Evolutionary conservation across 2,113 vertebrate species (phyloP).

Genomic region (Sapajus apella): DNA sequence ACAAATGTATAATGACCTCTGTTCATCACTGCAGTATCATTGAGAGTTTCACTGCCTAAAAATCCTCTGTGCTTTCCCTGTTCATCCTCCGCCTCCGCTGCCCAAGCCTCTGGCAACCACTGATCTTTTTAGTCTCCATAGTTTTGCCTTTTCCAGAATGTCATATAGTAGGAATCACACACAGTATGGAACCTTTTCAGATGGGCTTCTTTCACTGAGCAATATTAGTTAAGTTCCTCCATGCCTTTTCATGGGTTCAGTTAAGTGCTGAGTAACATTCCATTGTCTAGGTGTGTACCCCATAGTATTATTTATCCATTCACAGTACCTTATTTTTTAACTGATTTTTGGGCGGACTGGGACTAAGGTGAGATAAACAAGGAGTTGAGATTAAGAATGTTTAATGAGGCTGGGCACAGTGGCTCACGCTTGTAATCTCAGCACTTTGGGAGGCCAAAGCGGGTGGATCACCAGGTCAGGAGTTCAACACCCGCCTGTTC

Average conservation of each 20-base stretch:
- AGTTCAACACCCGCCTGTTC: too few species aligned
- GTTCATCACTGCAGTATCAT: not conserved
- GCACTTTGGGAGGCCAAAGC: too few species aligned
- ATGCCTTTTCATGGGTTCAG: not conserved
- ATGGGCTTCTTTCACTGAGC: not conserved
- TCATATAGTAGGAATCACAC: not conserved
- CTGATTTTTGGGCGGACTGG: not conserved
- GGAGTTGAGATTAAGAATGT: not conserved
- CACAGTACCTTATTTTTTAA: not conserved
- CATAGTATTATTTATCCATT: not conserved
- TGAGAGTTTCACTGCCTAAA: not conserved
- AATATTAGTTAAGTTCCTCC: not conserved
- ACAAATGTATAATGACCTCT: not conserved
- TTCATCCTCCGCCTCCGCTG: not conserved
- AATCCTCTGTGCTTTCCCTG: not conserved
- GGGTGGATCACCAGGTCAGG: too few species aligned
- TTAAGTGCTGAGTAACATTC: not conserved
- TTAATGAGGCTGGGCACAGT: not conserved
- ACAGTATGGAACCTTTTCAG: not conserved
- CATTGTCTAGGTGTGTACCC: not conserved
- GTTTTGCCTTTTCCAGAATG: not conserved
- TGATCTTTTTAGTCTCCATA: not conserved
- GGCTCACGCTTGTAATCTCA: too few species aligned
- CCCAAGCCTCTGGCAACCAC: not conserved
- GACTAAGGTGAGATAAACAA: not conserved